These are phyloP conservation scores for Callionymus lyra DNA, from an alignment of 2,113 vertebrate genomes.

Conservation along the genomic window DNA sequence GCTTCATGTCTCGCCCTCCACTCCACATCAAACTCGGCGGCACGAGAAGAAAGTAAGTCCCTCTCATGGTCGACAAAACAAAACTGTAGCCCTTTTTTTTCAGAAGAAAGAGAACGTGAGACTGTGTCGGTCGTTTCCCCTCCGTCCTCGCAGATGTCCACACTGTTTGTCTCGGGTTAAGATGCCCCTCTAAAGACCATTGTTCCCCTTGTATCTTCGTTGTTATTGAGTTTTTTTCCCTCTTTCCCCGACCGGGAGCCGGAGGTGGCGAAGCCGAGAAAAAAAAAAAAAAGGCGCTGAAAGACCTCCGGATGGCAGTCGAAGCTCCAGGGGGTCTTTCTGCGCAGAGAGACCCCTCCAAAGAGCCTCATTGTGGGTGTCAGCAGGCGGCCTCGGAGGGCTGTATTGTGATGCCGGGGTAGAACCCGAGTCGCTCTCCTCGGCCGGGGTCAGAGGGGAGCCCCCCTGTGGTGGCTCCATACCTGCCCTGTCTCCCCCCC, in stretches of 20 bases:
- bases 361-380: constrained; percentile 77
- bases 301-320: constrained; percentile 80
- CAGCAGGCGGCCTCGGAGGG: constrained; percentile 84
- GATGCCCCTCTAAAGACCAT: constrained; percentile 86
- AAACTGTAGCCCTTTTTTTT: constrained; percentile 84
- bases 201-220: constrained; percentile 85
- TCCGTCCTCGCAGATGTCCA: constrained; percentile 83
- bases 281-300: constrained; percentile 70
- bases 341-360: constrained; percentile 69
- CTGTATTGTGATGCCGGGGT: constrained; percentile 61
- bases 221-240: constrained; percentile 75
- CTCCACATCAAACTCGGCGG: constrained; percentile 60
- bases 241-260: constrained; percentile 48
- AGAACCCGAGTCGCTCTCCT: constrained; percentile 54
- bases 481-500: constrained; percentile 66
- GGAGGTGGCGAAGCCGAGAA: constrained; percentile 55
- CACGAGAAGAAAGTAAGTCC: constrained; percentile 69
- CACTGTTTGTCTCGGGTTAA: constrained; percentile 84
- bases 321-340: constrained; percentile 75
- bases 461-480: constrained; percentile 56
- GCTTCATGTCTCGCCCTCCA: constrained; percentile 49
- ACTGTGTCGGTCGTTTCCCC: constrained; percentile 62
- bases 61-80: constrained; percentile 65
- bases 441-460: constrained; percentile 78
- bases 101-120: constrained; percentile 71